Conservation (phyloP, 2,888 invertebrate genomes). For the Myathropa florea region DNA sequence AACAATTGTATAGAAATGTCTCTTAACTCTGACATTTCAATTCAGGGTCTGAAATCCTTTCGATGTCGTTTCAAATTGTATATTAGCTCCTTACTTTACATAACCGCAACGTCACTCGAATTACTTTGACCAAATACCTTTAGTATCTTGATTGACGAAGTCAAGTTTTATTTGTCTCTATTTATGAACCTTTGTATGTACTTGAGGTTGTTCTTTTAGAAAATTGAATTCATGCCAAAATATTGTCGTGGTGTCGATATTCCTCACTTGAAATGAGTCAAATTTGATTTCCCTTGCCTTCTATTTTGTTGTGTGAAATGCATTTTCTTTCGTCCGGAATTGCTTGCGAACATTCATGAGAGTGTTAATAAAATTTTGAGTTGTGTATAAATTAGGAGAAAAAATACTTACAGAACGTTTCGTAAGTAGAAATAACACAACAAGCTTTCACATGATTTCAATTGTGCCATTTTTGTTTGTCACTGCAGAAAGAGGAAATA, state of each 20-base stretch:
- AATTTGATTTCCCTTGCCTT: constrained; percentile 14
- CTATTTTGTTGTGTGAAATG: constrained; percentile 30
- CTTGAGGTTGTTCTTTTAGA: neutral
- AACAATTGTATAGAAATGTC: neutral
- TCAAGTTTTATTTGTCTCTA: constrained; percentile 29
- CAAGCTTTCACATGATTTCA: constrained; percentile 39
- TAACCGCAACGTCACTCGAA: neutral
- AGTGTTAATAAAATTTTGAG: constrained; percentile 14
- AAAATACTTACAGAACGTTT: constrained; percentile 13
- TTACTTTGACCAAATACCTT: constrained; percentile 33
- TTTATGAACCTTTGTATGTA: constrained; percentile 30
- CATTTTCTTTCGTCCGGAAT: constrained; percentile 33
- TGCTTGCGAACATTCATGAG: neutral
- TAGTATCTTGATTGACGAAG: constrained; percentile 49
- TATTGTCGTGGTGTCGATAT: constrained; percentile 47
- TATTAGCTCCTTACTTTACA: neutral
- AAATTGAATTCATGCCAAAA: constrained; percentile 51
- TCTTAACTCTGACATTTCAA: constrained; percentile 26
- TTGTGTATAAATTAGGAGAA: constrained; percentile 38
- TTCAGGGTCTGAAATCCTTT: neutral
- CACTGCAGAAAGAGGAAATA: constrained; percentile 33
- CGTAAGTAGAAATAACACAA: constrained; percentile 36
- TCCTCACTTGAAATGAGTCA: constrained; percentile 23
- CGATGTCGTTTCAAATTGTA: neutral
- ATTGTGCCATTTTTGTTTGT: constrained; percentile 53